Conservation (phyloP, 2,113 vertebrate genomes). For the Loxodonta africana region DNA sequence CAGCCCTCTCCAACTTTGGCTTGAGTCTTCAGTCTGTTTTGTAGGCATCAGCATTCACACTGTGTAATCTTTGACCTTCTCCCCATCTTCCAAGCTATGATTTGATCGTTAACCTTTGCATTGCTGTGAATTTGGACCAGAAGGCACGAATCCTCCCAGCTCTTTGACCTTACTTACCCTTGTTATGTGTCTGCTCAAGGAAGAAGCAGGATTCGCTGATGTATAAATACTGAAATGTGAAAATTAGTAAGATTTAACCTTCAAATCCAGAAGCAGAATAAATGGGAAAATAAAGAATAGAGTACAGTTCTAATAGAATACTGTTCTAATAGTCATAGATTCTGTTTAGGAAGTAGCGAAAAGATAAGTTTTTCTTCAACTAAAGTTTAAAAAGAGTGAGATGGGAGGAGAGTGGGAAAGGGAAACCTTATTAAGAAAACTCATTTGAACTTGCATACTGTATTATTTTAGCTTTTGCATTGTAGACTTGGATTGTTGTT, state of each 20-base stretch:
- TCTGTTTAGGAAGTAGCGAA: slow-evolving; percentile 20
- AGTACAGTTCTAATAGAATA: neutral
- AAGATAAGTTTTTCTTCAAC: slow-evolving; percentile 48
- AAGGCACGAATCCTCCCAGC: neutral
- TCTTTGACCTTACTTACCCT: slow-evolving; percentile 27
- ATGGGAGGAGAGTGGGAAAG: neutral
- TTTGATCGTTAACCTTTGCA: neutral
- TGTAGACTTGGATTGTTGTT: too few relatives aligned
- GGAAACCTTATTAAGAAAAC: neutral
- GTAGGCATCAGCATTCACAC: neutral
- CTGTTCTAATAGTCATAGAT: neutral
- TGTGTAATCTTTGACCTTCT: neutral
- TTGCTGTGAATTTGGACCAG: neutral
- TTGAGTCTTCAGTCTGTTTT: neutral
- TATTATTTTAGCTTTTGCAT: neutral
- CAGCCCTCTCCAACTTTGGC: neutral
- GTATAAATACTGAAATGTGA: neutral
- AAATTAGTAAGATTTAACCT: neutral
- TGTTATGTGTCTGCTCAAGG: neutral
- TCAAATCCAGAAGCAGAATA: neutral
- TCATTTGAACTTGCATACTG: neutral
- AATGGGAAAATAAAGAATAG: neutral
- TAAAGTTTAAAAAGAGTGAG: neutral
- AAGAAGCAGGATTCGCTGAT: neutral
- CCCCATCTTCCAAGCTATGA: neutral